Evolutionary conservation across 1,140 invertebrate genomes (phyloP).

Genomic region (Caenorhabditis briggsae): DNA sequence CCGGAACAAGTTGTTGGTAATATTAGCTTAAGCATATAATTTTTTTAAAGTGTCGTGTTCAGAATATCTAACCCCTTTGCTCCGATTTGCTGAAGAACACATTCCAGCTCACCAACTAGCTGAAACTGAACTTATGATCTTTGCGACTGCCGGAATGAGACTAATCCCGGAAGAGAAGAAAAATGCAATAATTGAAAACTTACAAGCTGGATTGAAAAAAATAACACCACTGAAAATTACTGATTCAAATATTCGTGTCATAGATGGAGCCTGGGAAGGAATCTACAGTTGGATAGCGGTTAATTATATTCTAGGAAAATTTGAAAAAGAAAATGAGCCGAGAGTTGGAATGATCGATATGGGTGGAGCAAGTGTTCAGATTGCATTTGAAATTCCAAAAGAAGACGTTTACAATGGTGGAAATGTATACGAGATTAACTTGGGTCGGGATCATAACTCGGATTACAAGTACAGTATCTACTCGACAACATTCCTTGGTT

Average conservation of each 20-base stretch:
- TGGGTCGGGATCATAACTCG: conserved; percentile 80
- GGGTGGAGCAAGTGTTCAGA: conserved; percentile 81
- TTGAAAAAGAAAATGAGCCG: not conserved
- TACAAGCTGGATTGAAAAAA: conserved; percentile 79
- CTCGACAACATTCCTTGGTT: conserved; percentile 81
- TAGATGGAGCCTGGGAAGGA: conserved; percentile 81
- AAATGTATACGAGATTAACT: conserved; percentile 72
- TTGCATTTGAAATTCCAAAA: conserved; percentile 80
- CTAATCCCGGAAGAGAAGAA: conserved; percentile 79
- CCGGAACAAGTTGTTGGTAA: conserved; percentile 79
- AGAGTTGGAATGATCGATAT: conserved; percentile 81
- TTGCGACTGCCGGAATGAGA: conserved; percentile 81
- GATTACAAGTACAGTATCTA: conserved; percentile 80
- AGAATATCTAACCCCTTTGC: conserved; percentile 78
- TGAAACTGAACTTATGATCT: conserved; percentile 80
- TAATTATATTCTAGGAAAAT: conserved; percentile 79
- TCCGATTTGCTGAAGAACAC: conserved; percentile 79
- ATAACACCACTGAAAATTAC: conserved; percentile 79
- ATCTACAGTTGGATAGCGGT: conserved; percentile 82
- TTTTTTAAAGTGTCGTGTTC: not conserved
- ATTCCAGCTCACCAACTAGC: conserved; percentile 79
- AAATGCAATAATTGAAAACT: conserved; percentile 79
- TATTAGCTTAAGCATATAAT: not conserved
- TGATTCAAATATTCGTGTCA: conserved; percentile 80
- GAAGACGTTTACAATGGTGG: conserved; percentile 62